A percentile compares a stretch with the other conserved stretches of the same genome.
phyloP scores from a whole-genome alignment of 2,113 vertebrate genomes.

The Phainopepla nitens region DNA sequence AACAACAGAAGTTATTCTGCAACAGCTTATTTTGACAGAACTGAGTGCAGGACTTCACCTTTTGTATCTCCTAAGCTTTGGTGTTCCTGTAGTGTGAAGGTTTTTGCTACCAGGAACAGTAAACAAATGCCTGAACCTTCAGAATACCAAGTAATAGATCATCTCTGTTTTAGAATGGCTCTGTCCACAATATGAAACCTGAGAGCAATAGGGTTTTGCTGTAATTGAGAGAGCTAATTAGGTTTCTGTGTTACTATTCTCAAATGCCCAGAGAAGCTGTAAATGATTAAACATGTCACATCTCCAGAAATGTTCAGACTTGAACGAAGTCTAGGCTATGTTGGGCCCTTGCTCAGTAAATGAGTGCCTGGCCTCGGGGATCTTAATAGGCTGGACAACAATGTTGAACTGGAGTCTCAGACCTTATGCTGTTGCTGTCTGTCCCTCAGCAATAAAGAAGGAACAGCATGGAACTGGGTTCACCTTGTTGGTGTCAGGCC shows the following conservation, averaged over 20 bases:
- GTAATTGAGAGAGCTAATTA: not conserved
- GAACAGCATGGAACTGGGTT: not conserved
- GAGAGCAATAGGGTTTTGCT: not conserved
- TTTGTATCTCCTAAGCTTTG: not conserved
- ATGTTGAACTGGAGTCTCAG: not conserved
- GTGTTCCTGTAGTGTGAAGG: not conserved
- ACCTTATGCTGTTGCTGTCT: not conserved
- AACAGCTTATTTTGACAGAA: not conserved
- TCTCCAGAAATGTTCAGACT: not conserved
- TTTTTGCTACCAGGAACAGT: not conserved
- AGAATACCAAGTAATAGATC: not conserved
- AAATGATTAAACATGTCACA: not conserved
- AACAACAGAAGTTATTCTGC: not conserved
- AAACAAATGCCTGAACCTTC: not conserved
- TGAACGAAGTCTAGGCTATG: not conserved
- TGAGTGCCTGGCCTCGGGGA: not conserved
- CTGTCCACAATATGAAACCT: not conserved
- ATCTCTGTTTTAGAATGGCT: not conserved
- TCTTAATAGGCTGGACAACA: not conserved
- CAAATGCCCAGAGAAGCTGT: not conserved
- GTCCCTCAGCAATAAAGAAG: rapidly evolving
- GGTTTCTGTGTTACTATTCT: not conserved
- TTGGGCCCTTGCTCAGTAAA: not conserved
- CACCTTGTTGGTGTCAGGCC: not conserved
- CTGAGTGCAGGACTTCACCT: not conserved